Evolutionary conservation across 2,888 invertebrate genomes (phyloP), one percentile per base, ranked within the genome.

Genomic region (Ellobium chinense): DNA sequence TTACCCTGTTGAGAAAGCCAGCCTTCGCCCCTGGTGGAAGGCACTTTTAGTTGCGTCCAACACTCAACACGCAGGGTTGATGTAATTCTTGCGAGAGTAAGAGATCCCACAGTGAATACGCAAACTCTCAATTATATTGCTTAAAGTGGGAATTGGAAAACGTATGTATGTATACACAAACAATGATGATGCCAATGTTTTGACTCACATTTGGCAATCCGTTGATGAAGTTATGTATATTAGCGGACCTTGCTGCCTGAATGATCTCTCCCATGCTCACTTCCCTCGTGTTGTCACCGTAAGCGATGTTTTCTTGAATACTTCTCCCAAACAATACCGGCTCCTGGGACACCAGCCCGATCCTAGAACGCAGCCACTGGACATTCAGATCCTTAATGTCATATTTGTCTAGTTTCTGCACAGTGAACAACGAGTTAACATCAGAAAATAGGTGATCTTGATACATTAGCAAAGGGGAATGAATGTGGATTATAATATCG

Each of bases 341-440:
- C 90, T 98, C 98, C 93, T 98, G 98, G 4, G 97, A 97, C 1
- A 98, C 98, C 83, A 98, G 96, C 4, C 97, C 97, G 82, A 98
- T 95, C 84, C 96, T 95, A 62, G 95, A 94, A 80, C 98, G 94
- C 14, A 96, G 92, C 69, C 95, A 95, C 31, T 83, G 73, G 0
- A 94, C 89, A 0, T 96, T 95, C 87, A 97, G 92, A 62, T 95
- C 94, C 84, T 95, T 95, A 46, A 97, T 94, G 88, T 96, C 88
- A 58, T 88, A 84, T 68, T 88, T 90, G 85, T 93, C 93, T 18
- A 93, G 60, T 9, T 39, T 36, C 88, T 88, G 80, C 21, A 85
- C 83, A 66, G 5, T 18, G 62, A 58, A 29, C 62, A 54, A 7
- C 12, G 12, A 54, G 54, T 14, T 14, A 18, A 54, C 9, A 54